Evolutionary conservation across 1,140 invertebrate genomes (phyloP), one percentile per base, ranked within the genome.

Genomic region (Sarcophaga bullata): DNA sequence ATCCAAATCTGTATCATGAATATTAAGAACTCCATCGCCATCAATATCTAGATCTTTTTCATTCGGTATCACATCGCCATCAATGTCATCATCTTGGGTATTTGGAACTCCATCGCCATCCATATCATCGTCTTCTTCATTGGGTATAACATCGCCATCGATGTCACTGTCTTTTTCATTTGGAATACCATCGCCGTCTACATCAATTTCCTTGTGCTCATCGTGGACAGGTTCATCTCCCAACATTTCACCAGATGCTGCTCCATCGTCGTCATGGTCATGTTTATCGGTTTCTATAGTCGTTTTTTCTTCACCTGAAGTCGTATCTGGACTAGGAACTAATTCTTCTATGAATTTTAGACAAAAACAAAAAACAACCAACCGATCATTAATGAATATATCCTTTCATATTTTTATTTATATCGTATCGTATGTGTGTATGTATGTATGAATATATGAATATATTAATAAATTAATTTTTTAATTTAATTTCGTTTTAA

Each of bases 311-410:
- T 89, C 87, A 84, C 91, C 90, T 86, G 92, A 91, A 52, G 91
- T 91, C 84, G 91, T 91, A 82, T 92, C 91, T 78, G 91, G 91
- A 84, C 89, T 91, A 84, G 85, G 82, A 76, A 87, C 86, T 72
- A 81, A 68, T 81, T 47, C 54, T 81, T 81, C 80, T 81, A 68
- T 68, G 17, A 68, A 68, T 25, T 25, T 2, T n/a, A 15, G 15
- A 58, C 5, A 68, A 68, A 68, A 37, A 37, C 25, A 37, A 37
- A 37, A 37, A 37, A 37, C n/a, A n/a, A 37, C 25, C 1, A 37
- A 37, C 25, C 1, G 25, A 37, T 37, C 25, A 4, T 37, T 37
- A 37, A 37, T 37, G n/a, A n/a, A n/a, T n/a, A n/a, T n/a, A n/a
- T n/a, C n/a, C n/a, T n/a, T n/a, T n/a, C n/a, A n/a, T n/a, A n/a